A percentile compares a stretch with the other conserved stretches of the same genome.
phyloP scores from a whole-genome alignment of 1,140 invertebrate genomes.

The Acromyrmex charruanus region DNA sequence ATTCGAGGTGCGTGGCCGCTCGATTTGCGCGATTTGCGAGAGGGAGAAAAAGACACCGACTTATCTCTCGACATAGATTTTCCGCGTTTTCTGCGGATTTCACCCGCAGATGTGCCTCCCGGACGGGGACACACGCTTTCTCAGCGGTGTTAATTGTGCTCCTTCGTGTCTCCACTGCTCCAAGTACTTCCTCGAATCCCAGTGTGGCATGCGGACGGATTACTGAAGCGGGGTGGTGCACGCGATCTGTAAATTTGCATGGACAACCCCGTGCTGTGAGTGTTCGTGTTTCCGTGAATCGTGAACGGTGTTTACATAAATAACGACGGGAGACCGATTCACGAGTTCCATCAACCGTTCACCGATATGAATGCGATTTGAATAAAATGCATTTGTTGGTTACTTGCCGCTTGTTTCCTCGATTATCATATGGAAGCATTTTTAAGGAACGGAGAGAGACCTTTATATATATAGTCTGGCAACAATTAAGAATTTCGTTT shows the following conservation, averaged over 20 bases:
- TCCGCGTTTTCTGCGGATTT: not conserved
- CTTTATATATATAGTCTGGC: not conserved
- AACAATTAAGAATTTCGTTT: not conserved
- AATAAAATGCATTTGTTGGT: conserved; percentile 15
- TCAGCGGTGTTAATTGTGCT: conserved; percentile 18
- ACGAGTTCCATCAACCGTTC: conserved; percentile 19
- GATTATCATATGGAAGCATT: not conserved
- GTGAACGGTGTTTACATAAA: conserved; percentile 38
- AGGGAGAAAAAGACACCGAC: not conserved
- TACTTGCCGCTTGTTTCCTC: not conserved
- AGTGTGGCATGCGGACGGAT: not conserved
- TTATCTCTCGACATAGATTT: conserved; percentile 5
- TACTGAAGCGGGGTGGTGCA: not conserved
- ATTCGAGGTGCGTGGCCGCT: conserved; percentile 49
- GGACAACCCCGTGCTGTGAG: not conserved
- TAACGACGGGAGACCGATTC: conserved; percentile 42
- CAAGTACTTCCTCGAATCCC: conserved; percentile 20
- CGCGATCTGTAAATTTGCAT: conserved; percentile 31
- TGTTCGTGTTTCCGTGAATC: conserved; percentile 22
- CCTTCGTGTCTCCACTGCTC: not conserved
- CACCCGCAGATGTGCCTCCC: not conserved
- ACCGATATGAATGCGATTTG: conserved; percentile 8
- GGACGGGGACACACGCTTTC: not conserved
- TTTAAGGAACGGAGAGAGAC: not conserved
- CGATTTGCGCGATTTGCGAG: not conserved